Evolutionary conservation across 2,113 vertebrate genomes (phyloP), one percentile per base, ranked within the genome.

Genomic region (Piprites chloris): DNA sequence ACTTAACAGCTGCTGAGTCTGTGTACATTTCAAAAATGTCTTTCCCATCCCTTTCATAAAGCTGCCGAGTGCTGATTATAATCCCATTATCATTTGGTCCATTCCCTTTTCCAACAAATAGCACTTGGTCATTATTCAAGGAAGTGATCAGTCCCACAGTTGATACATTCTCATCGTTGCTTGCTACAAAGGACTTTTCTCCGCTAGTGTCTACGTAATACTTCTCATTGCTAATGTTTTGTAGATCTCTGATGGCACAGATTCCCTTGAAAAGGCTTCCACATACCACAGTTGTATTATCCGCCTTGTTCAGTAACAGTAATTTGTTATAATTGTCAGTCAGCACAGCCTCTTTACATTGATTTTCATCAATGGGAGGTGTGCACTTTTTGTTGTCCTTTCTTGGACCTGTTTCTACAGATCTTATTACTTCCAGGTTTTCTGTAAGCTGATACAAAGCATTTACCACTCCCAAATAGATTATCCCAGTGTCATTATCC

Each of bases 131-230:
- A 0, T 96, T 96, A 30, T 83, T 95, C 61, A 97, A 95, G 66
- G 97, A 97, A 5, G 99, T 99, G 96, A 99, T 98, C 78, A 99
- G 97, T 39, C 99, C 99, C 77, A 99, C 99, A 2, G 99, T 99
- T 5, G 98, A 97, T 62, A 99, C 98, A 4, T 95, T 55, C 97
- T 99, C 98, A 26, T 99, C 99, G 0, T 98, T 98, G 87, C 99
- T 99, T 82, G 98, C 99, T 96, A 99, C 99, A 42, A 99, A 99
- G 6, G 99, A 99, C 96, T 99, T 99, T 95, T 99, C 99, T 1
- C 99, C 99, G 0, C 99, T 98, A 93, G 96, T 97, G 56, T 99
- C 99, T 30, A 98, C 98, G 8, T 99, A 99, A 97, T 99, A 98
- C 18, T 98, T 80, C 46, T 87, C 86, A 8, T 95, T 55, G 2